Base-by-base conservation (phyloP, 2,888 invertebrate species). In the Sipunculus nudus region DNA sequence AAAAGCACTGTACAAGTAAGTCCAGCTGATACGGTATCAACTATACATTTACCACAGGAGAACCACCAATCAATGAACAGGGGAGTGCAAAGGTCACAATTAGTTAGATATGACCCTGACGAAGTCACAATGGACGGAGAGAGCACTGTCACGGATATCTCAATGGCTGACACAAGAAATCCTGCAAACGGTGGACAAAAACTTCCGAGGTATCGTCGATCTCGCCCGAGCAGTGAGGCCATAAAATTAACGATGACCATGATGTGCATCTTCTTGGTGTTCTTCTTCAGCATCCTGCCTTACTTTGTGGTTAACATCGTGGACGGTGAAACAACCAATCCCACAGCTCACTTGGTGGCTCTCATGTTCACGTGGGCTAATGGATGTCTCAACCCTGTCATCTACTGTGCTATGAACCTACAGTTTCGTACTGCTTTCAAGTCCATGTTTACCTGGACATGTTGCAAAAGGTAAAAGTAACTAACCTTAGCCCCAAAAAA, bases 181-280 rank as follows among this genome's bases (percentile, higher is more conserved):
- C n/a, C n/a, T n/a, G n/a, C n/a, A n/a, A n/a, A n/a, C n/a, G n/a
- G n/a, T n/a, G n/a, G n/a, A n/a, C n/a, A n/a, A n/a, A n/a, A n/a
- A n/a, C n/a, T n/a, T n/a, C n/a, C n/a, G n/a, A n/a, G n/a, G n/a
- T n/a, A n/a, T n/a, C n/a, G n/a, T n/a, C n/a, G n/a, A n/a, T n/a
- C n/a, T n/a, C 21, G 28, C n/a, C 39, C 21, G 19, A 28, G 31
- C 6, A 54, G 66, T 19, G 65, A 68, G 21, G 75, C 77, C 8
- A 60, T 78, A 28, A 63, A 74, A 31, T 68, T 78, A 2, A 75
- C 78, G 0, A 72, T 67, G 29, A 78, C 76, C 75, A 78, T 78
- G 78, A 54, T 75, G 50, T 73, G 75, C 62, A 77, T 76, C 53
- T 78, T 76, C 66, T 65, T 69, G 35, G 71, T 75, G 41, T 77